Evolutionary conservation across 1,140 invertebrate species (phyloP).

Genomic region (Drosophila asahinai): DNA sequence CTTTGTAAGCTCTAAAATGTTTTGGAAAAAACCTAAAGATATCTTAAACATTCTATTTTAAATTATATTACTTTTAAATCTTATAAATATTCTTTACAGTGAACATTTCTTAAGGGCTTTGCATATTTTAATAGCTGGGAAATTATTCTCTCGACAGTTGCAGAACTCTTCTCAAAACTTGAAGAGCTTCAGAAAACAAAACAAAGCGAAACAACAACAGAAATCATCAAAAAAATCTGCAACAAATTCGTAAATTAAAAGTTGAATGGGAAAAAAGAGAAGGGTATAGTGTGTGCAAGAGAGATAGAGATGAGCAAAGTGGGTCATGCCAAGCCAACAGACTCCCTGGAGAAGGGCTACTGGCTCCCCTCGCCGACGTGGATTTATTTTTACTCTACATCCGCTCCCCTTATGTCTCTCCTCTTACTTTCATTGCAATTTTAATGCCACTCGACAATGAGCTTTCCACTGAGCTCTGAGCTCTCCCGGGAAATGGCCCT

Average conservation of each 20-base stretch:
- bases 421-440: conserved; percentile 40
- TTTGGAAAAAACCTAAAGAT: too few species aligned
- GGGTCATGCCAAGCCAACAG: conserved; percentile 32
- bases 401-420: neutral
- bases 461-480: conserved; percentile 20
- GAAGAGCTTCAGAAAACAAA: conserved; percentile 4
- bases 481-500: conserved; percentile 15
- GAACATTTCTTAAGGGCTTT: conserved; percentile 5
- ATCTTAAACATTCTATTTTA: too few species aligned
- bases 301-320: conserved; percentile 2
- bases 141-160: conserved; percentile 42
- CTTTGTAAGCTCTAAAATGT: too few species aligned
- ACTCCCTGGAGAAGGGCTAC: conserved; percentile 21
- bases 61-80: too few species aligned
- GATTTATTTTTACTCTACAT: conserved; percentile 32
- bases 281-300: conserved; percentile 2
- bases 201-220: conserved; percentile 25
- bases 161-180: conserved; percentile 10
- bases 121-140: conserved; percentile 30
- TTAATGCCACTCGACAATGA: conserved; percentile 49
- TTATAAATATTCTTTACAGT: conserved; percentile 1
- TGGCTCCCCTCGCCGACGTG: conserved; percentile 1
- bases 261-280: conserved; percentile 28
- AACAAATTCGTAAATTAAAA: conserved; percentile 77
- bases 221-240: conserved; percentile 51